These are phyloP conservation scores for Glaucomys volans DNA, from an alignment of 2,113 vertebrate genomes.

Conservation along the genomic window DNA sequence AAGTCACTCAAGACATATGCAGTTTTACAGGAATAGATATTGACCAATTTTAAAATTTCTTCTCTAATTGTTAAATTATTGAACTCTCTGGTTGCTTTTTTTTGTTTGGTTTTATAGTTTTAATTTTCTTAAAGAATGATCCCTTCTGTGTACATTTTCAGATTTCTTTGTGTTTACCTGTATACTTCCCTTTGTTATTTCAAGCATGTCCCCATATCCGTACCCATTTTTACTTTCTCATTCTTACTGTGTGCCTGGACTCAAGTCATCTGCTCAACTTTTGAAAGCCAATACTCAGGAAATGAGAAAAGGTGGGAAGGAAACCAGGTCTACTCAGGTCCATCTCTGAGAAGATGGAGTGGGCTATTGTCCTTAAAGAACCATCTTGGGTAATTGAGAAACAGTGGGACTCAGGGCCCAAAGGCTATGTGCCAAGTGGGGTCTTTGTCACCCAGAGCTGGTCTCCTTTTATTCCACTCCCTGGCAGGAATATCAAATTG, in stretches of 20 bases:
- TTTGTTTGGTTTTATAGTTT: neutral
- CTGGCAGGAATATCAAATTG: too few species aligned
- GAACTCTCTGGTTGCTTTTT: neutral
- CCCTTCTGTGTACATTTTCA: neutral
- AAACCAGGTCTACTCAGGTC: too few species aligned
- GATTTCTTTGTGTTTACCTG: neutral
- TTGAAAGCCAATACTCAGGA: too few species aligned
- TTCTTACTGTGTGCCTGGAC: neutral
- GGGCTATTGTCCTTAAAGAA: too few species aligned
- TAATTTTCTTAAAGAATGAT: neutral
- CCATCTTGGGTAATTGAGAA: too few species aligned
- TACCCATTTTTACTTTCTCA: neutral
- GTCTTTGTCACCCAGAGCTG: too few species aligned
- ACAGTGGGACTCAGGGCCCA: too few species aligned
- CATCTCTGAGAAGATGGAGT: too few species aligned
- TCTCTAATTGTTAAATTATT: neutral
- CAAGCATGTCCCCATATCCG: neutral
- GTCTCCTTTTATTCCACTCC: too few species aligned
- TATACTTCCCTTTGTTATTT: neutral
- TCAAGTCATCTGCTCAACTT: neutral
- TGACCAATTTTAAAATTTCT: neutral
- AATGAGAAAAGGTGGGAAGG: too few species aligned
- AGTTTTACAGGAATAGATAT: conserved; percentile 27
- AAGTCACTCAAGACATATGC: neutral
- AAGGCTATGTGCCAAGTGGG: too few species aligned